Percentiles rank a stretch among this genome's conserved stretches.
These are phyloP conservation scores for Cataglyphis cursor DNA, from an alignment of 2,888 invertebrate species.

Conservation along the genomic window DNA sequence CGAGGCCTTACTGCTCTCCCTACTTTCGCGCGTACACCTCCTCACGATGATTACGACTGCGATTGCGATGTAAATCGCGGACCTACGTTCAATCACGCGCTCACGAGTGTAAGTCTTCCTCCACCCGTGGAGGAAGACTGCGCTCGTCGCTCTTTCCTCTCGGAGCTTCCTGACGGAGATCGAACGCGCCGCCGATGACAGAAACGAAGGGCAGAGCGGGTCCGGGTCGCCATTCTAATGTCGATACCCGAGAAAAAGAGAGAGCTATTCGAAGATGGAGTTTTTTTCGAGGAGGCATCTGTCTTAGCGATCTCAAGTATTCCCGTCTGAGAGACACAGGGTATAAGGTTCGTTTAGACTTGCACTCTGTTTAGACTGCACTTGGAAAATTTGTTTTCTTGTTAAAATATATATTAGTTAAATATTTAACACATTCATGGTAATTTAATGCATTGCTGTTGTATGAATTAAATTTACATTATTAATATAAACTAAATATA, in stretches of 20 bases:
- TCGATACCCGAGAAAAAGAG: not conserved
- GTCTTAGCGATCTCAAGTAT: not conserved
- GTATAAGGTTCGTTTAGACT: not conserved
- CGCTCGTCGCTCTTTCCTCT: constrained; percentile 39
- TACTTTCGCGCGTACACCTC: constrained; percentile 67
- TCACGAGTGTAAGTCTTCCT: constrained; percentile 73
- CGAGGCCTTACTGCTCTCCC: constrained; percentile 14
- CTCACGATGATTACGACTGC: constrained; percentile 82
- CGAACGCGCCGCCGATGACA: constrained; percentile 26
- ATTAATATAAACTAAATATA: too few species aligned
- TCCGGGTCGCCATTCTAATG: constrained; percentile 25
- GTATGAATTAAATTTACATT: too few species aligned
- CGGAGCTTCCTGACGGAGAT: constrained; percentile 28
- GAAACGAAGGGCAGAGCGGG: not conserved
- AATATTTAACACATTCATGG: too few species aligned
- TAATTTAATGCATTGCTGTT: too few species aligned
- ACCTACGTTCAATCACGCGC: constrained; percentile 83
- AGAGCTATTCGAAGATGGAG: not conserved
- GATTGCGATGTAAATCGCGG: constrained; percentile 85
- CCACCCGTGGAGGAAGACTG: constrained; percentile 61
- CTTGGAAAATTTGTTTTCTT: too few species aligned
- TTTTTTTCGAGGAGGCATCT: not conserved
- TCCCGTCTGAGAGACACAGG: not conserved
- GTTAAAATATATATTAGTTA: too few species aligned
- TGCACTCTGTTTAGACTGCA: too few species aligned